Evolutionary conservation across 2,113 vertebrate genomes (phyloP).

Genomic region (Rhombomys opimus): DNA sequence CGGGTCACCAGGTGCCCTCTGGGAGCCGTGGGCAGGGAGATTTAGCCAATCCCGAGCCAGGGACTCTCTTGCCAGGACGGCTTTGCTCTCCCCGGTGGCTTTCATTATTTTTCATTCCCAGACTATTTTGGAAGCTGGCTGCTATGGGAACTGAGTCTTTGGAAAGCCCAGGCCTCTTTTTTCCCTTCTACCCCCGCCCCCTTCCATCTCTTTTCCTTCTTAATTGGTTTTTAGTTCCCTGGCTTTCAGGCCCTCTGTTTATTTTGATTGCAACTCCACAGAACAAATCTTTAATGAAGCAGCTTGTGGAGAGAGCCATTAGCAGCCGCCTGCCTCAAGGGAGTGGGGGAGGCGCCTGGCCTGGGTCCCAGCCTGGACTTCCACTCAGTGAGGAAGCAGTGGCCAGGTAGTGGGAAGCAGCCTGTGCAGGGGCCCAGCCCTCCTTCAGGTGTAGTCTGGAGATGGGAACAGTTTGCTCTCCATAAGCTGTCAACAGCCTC

Average conservation of each 20-base stretch:
- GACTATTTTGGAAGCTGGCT: conserved; percentile 78
- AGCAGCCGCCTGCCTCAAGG: conserved; percentile 82
- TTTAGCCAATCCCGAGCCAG: conserved; percentile 32
- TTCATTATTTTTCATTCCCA: conserved; percentile 60
- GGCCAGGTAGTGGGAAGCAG: background rate
- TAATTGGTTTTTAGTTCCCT: conserved; percentile 78
- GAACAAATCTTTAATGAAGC: conserved; percentile 86
- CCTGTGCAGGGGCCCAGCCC: background rate
- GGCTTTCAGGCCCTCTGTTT: conserved; percentile 82
- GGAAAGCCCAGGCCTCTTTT: conserved; percentile 67
- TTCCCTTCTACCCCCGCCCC: conserved; percentile 17
- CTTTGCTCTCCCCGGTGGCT: conserved; percentile 58
- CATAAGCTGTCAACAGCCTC: background rate
- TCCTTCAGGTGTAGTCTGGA: conserved; percentile 43
- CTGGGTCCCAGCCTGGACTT: conserved; percentile 39
- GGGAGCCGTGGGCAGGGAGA: conserved; percentile 14
- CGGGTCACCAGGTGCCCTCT: conserved; percentile 35
- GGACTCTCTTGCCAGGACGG: conserved; percentile 68
- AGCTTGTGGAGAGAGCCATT: conserved; percentile 85
- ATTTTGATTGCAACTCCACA: conserved; percentile 85
- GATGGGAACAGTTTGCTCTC: conserved; percentile 43
- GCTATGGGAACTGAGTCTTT: conserved; percentile 67
- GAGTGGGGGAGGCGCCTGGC: conserved; percentile 75
- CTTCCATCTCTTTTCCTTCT: conserved; percentile 65
- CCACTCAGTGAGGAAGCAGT: background rate